Percentiles rank a stretch among this genome's conserved stretches.
Evolutionary conservation across 2,888 invertebrate species (phyloP).

Genomic region (Galerucella calmariensis): DNA sequence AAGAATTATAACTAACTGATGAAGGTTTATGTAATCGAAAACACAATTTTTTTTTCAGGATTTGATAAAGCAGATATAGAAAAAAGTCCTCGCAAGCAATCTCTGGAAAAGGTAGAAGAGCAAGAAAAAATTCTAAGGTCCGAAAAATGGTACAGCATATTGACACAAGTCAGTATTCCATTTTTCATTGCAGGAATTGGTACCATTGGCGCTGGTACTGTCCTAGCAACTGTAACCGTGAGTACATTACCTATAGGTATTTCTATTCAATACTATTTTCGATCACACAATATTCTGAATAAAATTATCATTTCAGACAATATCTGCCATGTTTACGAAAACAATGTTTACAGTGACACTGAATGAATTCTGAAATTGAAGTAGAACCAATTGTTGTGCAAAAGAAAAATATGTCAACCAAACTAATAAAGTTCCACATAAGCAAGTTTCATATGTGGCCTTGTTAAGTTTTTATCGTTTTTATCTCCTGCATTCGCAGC

Average conservation of each 20-base stretch:
- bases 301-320: too few relatives aligned
- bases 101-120: constrained; percentile 52
- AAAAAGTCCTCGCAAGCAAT: constrained; percentile 46
- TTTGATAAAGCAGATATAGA: constrained; percentile 23
- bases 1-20: too few relatives aligned
- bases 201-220: constrained; percentile 94
- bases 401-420: too few relatives aligned
- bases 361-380: too few relatives aligned
- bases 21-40: background rate
- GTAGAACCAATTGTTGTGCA: too few relatives aligned
- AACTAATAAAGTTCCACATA: too few relatives aligned
- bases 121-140: constrained; percentile 49
- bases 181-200: constrained; percentile 96
- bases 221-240: constrained; percentile 89
- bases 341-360: too few relatives aligned
- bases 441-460: too few relatives aligned
- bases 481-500: too few relatives aligned
- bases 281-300: too few relatives aligned
- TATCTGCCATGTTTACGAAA: too few relatives aligned
- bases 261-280: background rate
- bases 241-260: constrained; percentile 51
- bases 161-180: constrained; percentile 89
- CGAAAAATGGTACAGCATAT: constrained; percentile 82
- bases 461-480: too few relatives aligned
- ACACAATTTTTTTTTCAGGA: constrained; percentile 1